Evolutionary conservation across 2,113 vertebrate species (phyloP), one percentile per base, ranked within the genome.

Genomic region (Sander lucioperca): DNA sequence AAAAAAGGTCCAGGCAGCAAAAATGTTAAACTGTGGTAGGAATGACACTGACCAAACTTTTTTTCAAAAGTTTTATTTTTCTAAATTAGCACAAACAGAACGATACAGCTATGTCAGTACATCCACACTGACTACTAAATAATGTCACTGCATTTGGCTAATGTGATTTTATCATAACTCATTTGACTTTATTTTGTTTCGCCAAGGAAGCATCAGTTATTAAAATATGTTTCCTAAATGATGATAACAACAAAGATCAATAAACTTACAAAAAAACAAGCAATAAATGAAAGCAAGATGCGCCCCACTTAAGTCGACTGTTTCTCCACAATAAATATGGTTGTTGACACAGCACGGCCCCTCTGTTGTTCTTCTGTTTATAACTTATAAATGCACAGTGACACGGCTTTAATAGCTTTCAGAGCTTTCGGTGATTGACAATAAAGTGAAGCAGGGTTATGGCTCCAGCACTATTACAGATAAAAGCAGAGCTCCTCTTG

Each of bases 401-500:
- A 79, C 79, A 83, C 43, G 68, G 30, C 74, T 88, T 90, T 87
- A 86, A 83, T 77, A 67, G 64, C 51, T 87, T 78, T 85, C 68
- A 87, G 47, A 74, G 82, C 84, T 64, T 72, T 66, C 54, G 53
- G 80, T 85, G 87, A 92, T 72, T 79, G 78, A 90, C 81, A 53
- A 71, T 65, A 79, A 83, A 83, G 75, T 33, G 71, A 82, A 85
- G 67, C 86, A 86, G 83, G 65, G 79, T 77, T 80, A 77, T 76
- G 83, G 75, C 79, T 93, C 57, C 64, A 59, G 70, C 64, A 77
- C 74, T 45, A 39, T 59, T 43, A 21, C 56, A 92, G 84, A 92
- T 91, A 86, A 93, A 92, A 93, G 89, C 39, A 10, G 39, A 39
- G 56, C 58, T 77, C 58, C 82, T 88, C 81, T 47, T 9, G 81